These are phyloP conservation scores for Gobio occitaniae DNA, from an alignment of 2,797 vertebrate species.

Conservation along the genomic window DNA sequence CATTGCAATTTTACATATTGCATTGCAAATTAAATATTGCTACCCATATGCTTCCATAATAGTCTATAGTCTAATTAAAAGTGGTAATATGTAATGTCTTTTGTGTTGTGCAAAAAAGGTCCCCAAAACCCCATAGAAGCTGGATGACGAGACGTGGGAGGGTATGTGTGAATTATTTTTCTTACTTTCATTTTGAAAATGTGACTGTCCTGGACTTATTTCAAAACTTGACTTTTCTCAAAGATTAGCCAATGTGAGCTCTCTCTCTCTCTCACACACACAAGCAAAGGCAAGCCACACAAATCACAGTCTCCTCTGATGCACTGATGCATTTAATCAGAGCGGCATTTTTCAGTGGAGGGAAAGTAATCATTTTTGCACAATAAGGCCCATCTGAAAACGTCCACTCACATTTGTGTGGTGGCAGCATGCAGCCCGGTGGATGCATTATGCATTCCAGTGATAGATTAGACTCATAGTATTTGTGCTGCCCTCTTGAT, in stretches of 20 bases:
- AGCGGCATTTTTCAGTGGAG: constrained; percentile 42
- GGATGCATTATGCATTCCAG: constrained; percentile 56
- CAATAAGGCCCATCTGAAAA: constrained; percentile 53
- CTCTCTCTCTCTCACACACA: background rate
- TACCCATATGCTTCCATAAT: too few species aligned
- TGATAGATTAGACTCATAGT: constrained; percentile 59
- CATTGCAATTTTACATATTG: too few species aligned
- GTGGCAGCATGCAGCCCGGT: constrained; percentile 42
- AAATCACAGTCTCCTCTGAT: constrained; percentile 36
- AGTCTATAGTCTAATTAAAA: constrained; percentile 46
- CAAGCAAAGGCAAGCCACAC: constrained; percentile 23
- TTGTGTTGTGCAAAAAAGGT: constrained; percentile 8
- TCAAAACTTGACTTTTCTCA: constrained; percentile 35
- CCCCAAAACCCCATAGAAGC: background rate
- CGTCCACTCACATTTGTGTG: constrained; percentile 58
- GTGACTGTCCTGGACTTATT: constrained; percentile 28
- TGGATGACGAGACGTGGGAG: background rate
- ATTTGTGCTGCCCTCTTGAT: constrained; percentile 56
- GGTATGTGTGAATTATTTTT: background rate
- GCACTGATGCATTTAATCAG: constrained; percentile 61
- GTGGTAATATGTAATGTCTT: constrained; percentile 57
- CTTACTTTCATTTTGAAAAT: constrained; percentile 24
- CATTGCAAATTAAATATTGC: too few species aligned
- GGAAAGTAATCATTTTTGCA: constrained; percentile 61
- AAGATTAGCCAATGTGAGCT: constrained; percentile 11